Evolutionary conservation across 2,797 vertebrate genomes (phyloP).

Genomic region (Leptoclinus maculatus): DNA sequence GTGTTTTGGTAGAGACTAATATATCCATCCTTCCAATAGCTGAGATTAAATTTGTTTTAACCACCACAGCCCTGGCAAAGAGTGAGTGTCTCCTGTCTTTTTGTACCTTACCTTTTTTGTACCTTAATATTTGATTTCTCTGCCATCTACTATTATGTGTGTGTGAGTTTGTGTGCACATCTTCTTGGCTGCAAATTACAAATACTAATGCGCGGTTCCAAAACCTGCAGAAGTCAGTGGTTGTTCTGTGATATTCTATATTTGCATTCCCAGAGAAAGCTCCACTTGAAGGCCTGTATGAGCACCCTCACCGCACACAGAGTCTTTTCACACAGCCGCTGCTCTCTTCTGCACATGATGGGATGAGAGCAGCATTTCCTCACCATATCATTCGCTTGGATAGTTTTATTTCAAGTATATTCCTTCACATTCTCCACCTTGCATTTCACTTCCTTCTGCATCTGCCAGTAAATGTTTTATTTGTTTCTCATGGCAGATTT

Average conservation of each 20-base stretch:
- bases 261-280: constrained; percentile 66
- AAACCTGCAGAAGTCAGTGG: constrained; percentile 3
- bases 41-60: neutral
- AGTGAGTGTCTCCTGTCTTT: neutral
- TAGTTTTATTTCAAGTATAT: constrained; percentile 78
- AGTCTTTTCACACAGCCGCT: constrained; percentile 51
- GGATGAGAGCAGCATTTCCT: constrained; percentile 49
- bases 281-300: constrained; percentile 42
- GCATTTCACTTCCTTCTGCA: constrained; percentile 55
- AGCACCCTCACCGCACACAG: constrained; percentile 44
- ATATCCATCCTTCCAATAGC: neutral
- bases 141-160: neutral
- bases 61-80: neutral
- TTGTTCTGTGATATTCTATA: constrained; percentile 23
- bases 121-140: constrained; percentile 1
- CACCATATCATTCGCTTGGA: constrained; percentile 67
- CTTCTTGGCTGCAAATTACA: neutral
- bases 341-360: constrained; percentile 7
- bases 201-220: neutral
- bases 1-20: neutral
- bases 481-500: constrained; percentile 14
- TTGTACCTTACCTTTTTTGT: neutral
- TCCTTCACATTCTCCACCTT: constrained; percentile 53
- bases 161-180: neutral
- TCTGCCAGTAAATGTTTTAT: constrained; percentile 52